A percentile compares a stretch with the other conserved stretches of the same genome.
phyloP scores from a whole-genome alignment of 2,888 invertebrate genomes.

The Agriopis aurantiaria region DNA sequence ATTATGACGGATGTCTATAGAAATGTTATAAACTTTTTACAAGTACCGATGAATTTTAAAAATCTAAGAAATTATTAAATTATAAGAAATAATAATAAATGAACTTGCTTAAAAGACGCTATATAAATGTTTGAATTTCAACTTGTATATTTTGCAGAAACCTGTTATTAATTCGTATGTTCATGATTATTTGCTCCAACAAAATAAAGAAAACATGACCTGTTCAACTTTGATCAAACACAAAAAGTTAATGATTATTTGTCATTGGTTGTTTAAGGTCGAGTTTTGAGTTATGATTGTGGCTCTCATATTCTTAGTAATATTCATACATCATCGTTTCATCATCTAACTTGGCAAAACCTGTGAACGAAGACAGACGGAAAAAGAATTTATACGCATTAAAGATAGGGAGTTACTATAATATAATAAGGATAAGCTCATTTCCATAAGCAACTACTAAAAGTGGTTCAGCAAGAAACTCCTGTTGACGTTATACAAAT shows the following conservation, averaged over 20 bases:
- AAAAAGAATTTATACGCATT: neutral
- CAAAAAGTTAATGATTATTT: conserved; percentile 28
- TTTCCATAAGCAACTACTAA: too few species aligned
- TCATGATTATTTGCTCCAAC: conserved; percentile 3
- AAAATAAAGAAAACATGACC: conserved; percentile 19
- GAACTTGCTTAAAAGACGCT: too few species aligned
- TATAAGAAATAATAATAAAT: too few species aligned
- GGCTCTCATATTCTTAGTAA: conserved; percentile 4
- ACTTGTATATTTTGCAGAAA: neutral
- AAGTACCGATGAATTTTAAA: too few species aligned
- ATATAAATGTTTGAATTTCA: neutral
- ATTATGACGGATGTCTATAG: too few species aligned
- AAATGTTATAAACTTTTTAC: too few species aligned
- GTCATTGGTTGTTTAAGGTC: conserved; percentile 26
- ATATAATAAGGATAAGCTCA: too few species aligned
- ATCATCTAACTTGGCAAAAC: conserved; percentile 3
- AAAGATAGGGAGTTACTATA: too few species aligned
- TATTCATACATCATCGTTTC: conserved; percentile 43
- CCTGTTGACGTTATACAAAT: too few species aligned
- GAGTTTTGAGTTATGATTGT: conserved; percentile 14
- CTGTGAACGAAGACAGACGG: neutral
- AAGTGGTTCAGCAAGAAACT: too few species aligned
- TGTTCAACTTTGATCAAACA: conserved; percentile 13
- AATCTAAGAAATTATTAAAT: too few species aligned
- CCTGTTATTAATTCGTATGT: conserved; percentile 1